Percentiles rank a stretch among this genome's conserved stretches.
phyloP scores from a whole-genome alignment of 2,888 invertebrate genomes.

The Eurytoma adleriae region DNA sequence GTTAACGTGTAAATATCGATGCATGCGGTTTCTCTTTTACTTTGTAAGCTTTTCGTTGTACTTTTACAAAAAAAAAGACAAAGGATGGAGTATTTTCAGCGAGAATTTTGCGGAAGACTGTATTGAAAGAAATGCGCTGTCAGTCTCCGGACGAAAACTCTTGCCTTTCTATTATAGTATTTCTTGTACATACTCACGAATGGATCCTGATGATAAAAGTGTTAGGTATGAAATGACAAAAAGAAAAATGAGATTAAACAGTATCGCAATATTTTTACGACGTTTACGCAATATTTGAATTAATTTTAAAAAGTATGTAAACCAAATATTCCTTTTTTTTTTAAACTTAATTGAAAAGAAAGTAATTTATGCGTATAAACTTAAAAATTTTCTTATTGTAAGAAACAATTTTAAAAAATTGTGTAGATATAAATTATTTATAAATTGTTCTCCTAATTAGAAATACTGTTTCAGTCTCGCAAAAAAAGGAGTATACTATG shows the following conservation, averaged over 20 bases:
- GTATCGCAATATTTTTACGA: background rate
- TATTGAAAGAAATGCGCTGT: constrained; percentile 44
- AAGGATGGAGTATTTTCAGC: constrained; percentile 16
- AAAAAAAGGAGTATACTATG: constrained; percentile 34
- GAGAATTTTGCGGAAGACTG: constrained; percentile 33
- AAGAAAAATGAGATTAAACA: background rate
- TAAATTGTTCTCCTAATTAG: background rate
- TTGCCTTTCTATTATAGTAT: constrained; percentile 48
- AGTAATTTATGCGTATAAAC: too few relatives aligned
- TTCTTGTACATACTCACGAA: constrained; percentile 47
- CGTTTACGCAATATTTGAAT: background rate
- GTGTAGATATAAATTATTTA: background rate
- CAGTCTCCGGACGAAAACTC: constrained; percentile 44
- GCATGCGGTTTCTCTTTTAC: too few relatives aligned
- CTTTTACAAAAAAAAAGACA: too few relatives aligned
- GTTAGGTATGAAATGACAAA: constrained; percentile 14
- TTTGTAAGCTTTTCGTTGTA: background rate
- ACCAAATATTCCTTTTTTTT: background rate
- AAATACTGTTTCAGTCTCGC: constrained; percentile 18
- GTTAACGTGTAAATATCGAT: too few relatives aligned
- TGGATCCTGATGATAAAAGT: constrained; percentile 14
- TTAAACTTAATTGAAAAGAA: background rate
- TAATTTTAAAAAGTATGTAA: background rate
- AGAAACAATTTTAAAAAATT: too few relatives aligned
- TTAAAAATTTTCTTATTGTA: background rate